Conservation (phyloP, 2,888 invertebrate genomes). For the Xanthorhoe spadicearia region DNA sequence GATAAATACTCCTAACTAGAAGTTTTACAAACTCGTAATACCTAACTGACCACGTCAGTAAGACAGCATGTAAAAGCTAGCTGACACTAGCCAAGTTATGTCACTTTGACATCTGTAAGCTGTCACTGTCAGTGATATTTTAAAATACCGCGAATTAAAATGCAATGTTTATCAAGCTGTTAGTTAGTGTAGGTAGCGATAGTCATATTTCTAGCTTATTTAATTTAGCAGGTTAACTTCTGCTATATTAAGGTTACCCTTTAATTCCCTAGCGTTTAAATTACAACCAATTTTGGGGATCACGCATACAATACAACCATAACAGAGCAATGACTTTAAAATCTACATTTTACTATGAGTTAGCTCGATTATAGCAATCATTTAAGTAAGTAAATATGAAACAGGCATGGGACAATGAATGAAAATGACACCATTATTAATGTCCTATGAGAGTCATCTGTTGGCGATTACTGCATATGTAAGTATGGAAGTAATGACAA, state of each 20-base stretch:
- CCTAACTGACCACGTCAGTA: slow-evolving; percentile 69
- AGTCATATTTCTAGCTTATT: not conserved
- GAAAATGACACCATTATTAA: too few relatives aligned
- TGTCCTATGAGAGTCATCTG: too few relatives aligned
- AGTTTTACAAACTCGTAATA: slow-evolving; percentile 72
- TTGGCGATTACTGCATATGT: too few relatives aligned
- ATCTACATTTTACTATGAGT: slow-evolving; percentile 6
- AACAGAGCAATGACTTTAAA: slow-evolving; percentile 26
- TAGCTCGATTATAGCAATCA: slow-evolving; percentile 11
- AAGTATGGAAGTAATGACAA: too few relatives aligned
- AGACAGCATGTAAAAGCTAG: slow-evolving; percentile 65
- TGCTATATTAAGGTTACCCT: not conserved
- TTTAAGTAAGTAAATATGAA: too few relatives aligned
- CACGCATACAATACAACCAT: slow-evolving; percentile 32
- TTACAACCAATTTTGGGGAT: slow-evolving; percentile 11
- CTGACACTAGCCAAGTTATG: slow-evolving; percentile 60
- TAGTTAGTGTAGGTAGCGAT: not conserved
- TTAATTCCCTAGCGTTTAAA: slow-evolving; percentile 1
- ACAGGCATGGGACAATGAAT: too few relatives aligned
- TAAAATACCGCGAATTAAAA: slow-evolving; percentile 1
- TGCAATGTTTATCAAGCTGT: not conserved
- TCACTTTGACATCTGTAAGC: not conserved
- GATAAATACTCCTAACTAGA: slow-evolving; percentile 55
- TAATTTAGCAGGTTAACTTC: not conserved
- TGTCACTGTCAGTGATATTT: not conserved